Evolutionary conservation across 2,797 vertebrate species (phyloP).

Genomic region (Mormyrus proboscirostris): DNA sequence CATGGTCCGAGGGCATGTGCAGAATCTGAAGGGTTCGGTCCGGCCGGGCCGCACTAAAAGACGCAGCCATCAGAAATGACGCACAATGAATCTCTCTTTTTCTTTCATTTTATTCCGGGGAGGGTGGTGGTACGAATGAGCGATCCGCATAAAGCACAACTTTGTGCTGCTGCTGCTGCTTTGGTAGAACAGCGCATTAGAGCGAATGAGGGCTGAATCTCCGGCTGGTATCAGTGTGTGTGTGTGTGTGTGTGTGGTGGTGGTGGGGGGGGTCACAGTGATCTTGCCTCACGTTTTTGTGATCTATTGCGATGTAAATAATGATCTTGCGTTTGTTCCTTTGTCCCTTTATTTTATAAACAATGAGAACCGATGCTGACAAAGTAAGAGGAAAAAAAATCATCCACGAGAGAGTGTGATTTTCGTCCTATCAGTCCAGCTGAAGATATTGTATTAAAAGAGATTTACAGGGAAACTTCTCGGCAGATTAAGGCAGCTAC

Average conservation of each 20-base stretch:
- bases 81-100: conserved; percentile 21
- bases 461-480: conserved; percentile 32
- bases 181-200: conserved; percentile 9
- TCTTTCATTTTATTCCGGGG: not conserved
- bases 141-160: conserved; percentile 20
- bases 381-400: not conserved
- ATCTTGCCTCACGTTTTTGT: not conserved
- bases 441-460: not conserved
- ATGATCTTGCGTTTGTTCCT: not conserved
- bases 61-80: not conserved
- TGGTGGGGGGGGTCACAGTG: not conserved
- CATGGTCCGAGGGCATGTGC: not conserved
- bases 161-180: conserved; percentile 16
- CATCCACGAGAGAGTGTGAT: not conserved
- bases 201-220: not conserved
- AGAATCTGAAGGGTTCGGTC: not conserved
- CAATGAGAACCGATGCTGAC: not conserved
- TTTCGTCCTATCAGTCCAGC: not conserved
- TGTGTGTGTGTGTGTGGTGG: not conserved
- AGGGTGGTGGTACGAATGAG: not conserved
- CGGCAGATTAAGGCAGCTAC: conserved; percentile 44
- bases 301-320: not conserved
- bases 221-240: not conserved
- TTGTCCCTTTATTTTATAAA: not conserved
- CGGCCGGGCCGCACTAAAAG: not conserved